Evolutionary conservation across 1,140 invertebrate species (phyloP).

Genomic region (Drosophila prosaltans): DNA sequence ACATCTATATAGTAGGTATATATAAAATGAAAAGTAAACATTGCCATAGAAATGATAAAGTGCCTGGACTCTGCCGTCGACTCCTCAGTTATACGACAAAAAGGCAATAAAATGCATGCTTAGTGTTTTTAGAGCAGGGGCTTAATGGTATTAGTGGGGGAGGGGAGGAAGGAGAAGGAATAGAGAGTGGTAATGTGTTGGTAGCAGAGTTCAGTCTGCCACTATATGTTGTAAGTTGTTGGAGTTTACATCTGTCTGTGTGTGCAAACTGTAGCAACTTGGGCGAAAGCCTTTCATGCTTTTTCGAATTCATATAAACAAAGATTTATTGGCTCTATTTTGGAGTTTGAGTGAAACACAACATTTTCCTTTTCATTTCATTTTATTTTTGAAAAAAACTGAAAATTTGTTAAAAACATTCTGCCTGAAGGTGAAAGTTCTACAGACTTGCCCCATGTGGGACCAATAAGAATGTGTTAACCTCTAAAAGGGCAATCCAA

Average conservation of each 20-base stretch:
- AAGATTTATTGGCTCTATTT: conserved; percentile 73
- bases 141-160: conserved; percentile 67
- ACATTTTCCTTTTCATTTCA: conserved; percentile 6
- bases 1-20: conserved; percentile 1
- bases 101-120: conserved; percentile 81
- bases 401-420: neutral
- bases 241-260: conserved; percentile 26
- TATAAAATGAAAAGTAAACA: conserved; percentile 79
- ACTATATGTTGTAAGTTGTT: conserved; percentile 45
- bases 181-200: conserved; percentile 21
- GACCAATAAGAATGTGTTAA: neutral
- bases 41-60: conserved; percentile 79
- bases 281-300: conserved; percentile 71
- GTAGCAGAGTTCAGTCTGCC: conserved; percentile 33
- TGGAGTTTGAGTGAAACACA: conserved; percentile 18
- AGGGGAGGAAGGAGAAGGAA: neutral
- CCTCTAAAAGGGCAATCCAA: neutral
- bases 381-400: neutral
- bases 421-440: conserved; percentile 6
- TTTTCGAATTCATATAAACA: conserved; percentile 77
- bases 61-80: conserved; percentile 41
- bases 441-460: neutral
- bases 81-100: conserved; percentile 51
- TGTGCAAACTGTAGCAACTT: conserved; percentile 50
- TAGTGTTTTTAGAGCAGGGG: conserved; percentile 54